phyloP scores from a whole-genome alignment of 2,888 invertebrate genomes.

The Dorcus parallelipipedus region DNA sequence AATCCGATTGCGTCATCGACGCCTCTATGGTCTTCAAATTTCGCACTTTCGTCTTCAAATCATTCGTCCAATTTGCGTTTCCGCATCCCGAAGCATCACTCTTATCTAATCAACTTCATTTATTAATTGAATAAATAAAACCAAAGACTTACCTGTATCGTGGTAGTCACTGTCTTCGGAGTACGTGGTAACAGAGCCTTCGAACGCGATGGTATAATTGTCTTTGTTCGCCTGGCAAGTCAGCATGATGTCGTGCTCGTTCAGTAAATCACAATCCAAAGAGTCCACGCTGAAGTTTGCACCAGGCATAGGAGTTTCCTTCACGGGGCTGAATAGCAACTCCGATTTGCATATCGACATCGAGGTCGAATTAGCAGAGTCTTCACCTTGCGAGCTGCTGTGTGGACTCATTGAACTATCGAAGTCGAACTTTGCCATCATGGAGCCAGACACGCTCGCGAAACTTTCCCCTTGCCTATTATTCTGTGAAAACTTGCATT shows the following conservation, averaged over 20 bases:
- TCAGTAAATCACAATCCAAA: slow-evolving; percentile 79
- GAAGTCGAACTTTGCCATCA: slow-evolving; percentile 77
- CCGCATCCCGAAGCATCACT: slow-evolving; percentile 35
- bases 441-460: slow-evolving; percentile 76
- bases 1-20: slow-evolving; percentile 85
- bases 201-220: slow-evolving; percentile 93
- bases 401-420: slow-evolving; percentile 72
- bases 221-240: slow-evolving; percentile 91
- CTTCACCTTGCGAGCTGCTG: slow-evolving; percentile 74
- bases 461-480: slow-evolving; percentile 78
- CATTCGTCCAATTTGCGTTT: slow-evolving; percentile 40
- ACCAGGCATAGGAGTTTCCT: slow-evolving; percentile 70
- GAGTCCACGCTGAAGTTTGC: slow-evolving; percentile 86
- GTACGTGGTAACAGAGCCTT: slow-evolving; percentile 81
- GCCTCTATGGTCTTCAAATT: slow-evolving; percentile 50
- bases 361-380: slow-evolving; percentile 71
- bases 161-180: slow-evolving; percentile 79
- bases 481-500: slow-evolving; percentile 53
- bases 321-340: slow-evolving; percentile 84
- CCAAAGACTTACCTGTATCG: slow-evolving; percentile 42
- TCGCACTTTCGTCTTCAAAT: slow-evolving; percentile 29
- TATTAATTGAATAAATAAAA: neutral
- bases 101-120: slow-evolving; percentile 30
- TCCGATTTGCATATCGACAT: slow-evolving; percentile 92
- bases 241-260: slow-evolving; percentile 80